Percentiles rank a stretch among this genome's conserved stretches.
Evolutionary conservation across 2,797 vertebrate species (phyloP).

Genomic region (Xenentodon cancila): DNA sequence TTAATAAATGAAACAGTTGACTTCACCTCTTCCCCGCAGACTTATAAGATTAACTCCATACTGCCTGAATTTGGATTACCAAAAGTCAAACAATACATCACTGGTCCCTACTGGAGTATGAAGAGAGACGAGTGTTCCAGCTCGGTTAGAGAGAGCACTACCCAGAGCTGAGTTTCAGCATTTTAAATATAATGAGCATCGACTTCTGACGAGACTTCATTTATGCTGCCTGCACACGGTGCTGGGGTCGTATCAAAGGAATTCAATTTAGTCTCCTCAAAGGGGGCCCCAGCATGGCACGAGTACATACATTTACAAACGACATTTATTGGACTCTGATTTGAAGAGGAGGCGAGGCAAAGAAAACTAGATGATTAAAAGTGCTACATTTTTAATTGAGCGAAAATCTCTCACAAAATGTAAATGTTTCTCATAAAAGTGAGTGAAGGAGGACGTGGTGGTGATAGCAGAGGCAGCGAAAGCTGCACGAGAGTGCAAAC

Average conservation of each 20-base stretch:
- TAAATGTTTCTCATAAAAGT: constrained; percentile 44
- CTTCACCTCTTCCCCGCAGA: constrained; percentile 36
- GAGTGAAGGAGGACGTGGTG: constrained; percentile 14
- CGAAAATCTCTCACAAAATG: constrained; percentile 43
- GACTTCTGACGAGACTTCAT: constrained; percentile 74
- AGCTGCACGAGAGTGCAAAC: constrained; percentile 18
- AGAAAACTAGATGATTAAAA: constrained; percentile 69
- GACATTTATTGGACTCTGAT: constrained; percentile 62
- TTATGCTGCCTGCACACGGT: constrained; percentile 63
- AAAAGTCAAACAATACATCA: constrained; percentile 58
- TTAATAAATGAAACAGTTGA: constrained; percentile 46
- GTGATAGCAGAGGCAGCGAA: neutral
- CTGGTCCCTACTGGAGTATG: constrained; percentile 34
- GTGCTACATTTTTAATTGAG: constrained; percentile 69
- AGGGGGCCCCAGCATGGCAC: constrained; percentile 49
- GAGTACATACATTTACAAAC: constrained; percentile 61
- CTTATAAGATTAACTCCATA: constrained; percentile 31
- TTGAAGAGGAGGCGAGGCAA: constrained; percentile 53
- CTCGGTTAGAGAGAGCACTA: constrained; percentile 28
- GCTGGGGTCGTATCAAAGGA: constrained; percentile 66
- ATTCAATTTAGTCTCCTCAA: constrained; percentile 75
- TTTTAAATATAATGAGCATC: constrained; percentile 74
- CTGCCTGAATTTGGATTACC: constrained; percentile 50
- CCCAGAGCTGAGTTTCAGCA: constrained; percentile 49
- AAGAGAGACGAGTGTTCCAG: constrained; percentile 29